Evolutionary conservation across 2,888 invertebrate species (phyloP).

Genomic region (Cepaea hortensis): DNA sequence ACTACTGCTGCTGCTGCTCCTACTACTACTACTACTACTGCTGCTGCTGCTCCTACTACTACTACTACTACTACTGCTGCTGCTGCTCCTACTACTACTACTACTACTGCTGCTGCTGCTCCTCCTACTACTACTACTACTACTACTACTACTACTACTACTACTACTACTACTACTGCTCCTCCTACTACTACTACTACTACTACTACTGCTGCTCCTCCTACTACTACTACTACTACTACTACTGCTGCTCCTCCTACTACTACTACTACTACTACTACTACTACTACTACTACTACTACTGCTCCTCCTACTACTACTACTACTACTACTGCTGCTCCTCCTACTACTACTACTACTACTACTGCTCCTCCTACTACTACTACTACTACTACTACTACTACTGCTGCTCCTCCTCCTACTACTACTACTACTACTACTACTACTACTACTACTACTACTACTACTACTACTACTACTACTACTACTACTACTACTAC

Average conservation of each 20-base stretch:
- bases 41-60: conserved; percentile 25
- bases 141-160: conserved; percentile 21
- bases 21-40: conserved; percentile 36
- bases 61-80: conserved; percentile 35
- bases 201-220: background rate
- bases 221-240: conserved; percentile 4
- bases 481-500: background rate
- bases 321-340: conserved; percentile 24
- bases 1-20: background rate
- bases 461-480: no score
- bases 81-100: background rate
- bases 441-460: no score
- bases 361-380: background rate
- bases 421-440: conserved; percentile 26
- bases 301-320: conserved; percentile 26
- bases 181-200: conserved; percentile 26
- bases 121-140: conserved; percentile 11
- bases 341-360: no score
- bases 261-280: background rate
- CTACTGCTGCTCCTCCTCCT: conserved; percentile 10
- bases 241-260: background rate
- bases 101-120: no score
- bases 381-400: conserved; percentile 36
- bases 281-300: conserved; percentile 37
- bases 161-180: conserved; percentile 23